These are phyloP conservation scores for Drepana arcuata DNA, from an alignment of 1,140 invertebrate genomes.

Conservation along the genomic window DNA sequence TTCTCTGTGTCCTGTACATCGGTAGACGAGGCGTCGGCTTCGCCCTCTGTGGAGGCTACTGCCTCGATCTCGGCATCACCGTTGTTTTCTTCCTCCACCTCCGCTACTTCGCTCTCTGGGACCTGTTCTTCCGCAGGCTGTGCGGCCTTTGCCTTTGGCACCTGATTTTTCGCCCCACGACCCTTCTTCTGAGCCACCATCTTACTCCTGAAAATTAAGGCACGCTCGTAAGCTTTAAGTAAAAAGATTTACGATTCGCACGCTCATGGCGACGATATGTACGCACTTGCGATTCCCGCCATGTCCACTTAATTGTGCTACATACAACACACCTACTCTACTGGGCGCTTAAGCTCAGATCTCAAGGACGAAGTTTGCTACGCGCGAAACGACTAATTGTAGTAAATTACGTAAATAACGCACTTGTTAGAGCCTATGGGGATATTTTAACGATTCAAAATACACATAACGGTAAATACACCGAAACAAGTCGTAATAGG, in stretches of 20 bases:
- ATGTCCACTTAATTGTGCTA: constrained; percentile 26
- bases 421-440: constrained; percentile 4
- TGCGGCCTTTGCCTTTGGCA: constrained; percentile 37
- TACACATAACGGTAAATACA: constrained; percentile 38
- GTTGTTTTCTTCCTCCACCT: constrained; percentile 48
- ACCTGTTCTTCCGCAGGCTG: constrained; percentile 27
- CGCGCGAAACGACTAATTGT: constrained; percentile 25
- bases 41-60: constrained; percentile 8
- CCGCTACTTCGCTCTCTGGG: constrained; percentile 28
- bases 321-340: constrained; percentile 22
- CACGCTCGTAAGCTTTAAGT: too few relatives aligned
- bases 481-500: constrained; percentile 27
- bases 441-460: constrained; percentile 14
- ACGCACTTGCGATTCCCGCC: constrained; percentile 20
- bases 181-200: constrained; percentile 63
- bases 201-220: too few relatives aligned
- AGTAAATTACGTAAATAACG: constrained; percentile 13
- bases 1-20: constrained; percentile 19
- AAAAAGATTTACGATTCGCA: too few relatives aligned
- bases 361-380: constrained; percentile 39
- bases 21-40: constrained; percentile 3
- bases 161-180: constrained; percentile 52
- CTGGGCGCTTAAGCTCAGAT: constrained; percentile 42
- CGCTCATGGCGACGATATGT: constrained; percentile 7
- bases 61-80: constrained; percentile 27